Percentiles rank a stretch among this genome's conserved stretches.
Conservation (phyloP, 2,888 invertebrate species). For the Mycogona germanica region DNA sequence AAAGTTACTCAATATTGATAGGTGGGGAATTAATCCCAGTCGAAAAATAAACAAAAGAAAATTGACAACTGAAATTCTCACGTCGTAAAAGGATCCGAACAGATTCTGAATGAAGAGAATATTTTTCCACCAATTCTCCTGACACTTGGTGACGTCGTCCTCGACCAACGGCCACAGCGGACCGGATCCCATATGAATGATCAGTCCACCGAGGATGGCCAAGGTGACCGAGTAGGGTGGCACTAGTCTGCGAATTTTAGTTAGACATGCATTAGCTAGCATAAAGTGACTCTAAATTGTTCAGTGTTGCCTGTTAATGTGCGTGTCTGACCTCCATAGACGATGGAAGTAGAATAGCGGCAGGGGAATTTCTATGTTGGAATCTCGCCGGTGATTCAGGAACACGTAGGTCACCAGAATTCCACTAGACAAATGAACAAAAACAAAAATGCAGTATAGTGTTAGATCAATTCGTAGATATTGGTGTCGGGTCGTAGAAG, state of each 20-base stretch:
- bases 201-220: background rate
- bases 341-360: background rate
- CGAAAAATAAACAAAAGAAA: background rate
- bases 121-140: slow-evolving; percentile 1
- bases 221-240: background rate
- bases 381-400: background rate
- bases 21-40: too few species aligned
- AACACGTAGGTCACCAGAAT: background rate
- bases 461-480: too few species aligned
- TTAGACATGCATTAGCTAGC: too few species aligned
- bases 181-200: background rate
- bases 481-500: too few species aligned
- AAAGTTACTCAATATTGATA: too few species aligned
- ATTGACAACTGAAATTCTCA: background rate
- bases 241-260: background rate
- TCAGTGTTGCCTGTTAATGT: too few species aligned
- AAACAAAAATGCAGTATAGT: too few species aligned
- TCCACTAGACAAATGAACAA: background rate
- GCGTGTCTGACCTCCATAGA: background rate
- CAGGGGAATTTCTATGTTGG: background rate
- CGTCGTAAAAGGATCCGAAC: background rate
- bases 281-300: too few species aligned
- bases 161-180: background rate
- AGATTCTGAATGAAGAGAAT: slow-evolving; percentile 6
- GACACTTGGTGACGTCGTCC: background rate